These are phyloP conservation scores for Leptinotarsa tumamoca DNA, from an alignment of 2,888 invertebrate genomes.

Conservation along the genomic window DNA sequence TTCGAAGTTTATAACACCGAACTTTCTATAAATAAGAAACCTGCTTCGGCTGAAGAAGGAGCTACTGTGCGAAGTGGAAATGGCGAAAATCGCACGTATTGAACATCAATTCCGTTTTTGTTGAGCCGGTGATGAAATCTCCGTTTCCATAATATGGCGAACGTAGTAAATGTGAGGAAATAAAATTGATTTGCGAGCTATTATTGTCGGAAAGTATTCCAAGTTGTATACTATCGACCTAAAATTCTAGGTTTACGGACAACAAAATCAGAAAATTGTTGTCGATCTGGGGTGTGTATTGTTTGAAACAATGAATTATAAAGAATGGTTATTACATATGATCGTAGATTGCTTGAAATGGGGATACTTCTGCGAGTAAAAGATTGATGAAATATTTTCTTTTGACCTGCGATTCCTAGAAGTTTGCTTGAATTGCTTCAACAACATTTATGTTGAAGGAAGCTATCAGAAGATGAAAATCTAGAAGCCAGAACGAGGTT, in stretches of 20 bases:
- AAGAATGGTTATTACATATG: too few species aligned
- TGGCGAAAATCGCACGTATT: slow-evolving; percentile 17
- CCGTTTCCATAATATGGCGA: slow-evolving; percentile 7
- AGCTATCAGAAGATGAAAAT: too few species aligned
- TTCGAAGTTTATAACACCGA: slow-evolving; percentile 24
- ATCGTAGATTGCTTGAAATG: too few species aligned
- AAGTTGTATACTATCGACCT: background rate
- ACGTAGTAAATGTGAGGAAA: slow-evolving; percentile 12
- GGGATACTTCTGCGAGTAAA: too few species aligned
- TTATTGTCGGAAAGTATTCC: slow-evolving; percentile 1
- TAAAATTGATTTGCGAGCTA: slow-evolving; percentile 13
- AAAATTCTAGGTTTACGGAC: background rate
- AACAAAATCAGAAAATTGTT: background rate
- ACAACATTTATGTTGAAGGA: too few species aligned
- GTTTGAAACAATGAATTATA: too few species aligned
- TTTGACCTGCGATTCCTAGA: too few species aligned
- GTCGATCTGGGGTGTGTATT: background rate
- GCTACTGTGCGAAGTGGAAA: slow-evolving; percentile 2
- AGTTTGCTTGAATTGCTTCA: too few species aligned
- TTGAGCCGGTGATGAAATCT: slow-evolving; percentile 18
- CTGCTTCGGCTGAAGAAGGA: background rate
- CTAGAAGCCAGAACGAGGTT: too few species aligned
- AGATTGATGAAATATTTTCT: too few species aligned
- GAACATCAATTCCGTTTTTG: slow-evolving; percentile 22
- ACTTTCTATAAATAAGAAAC: slow-evolving; percentile 9